Evolutionary conservation across 2,888 invertebrate genomes (phyloP).

Genomic region (Drosophila barbarae): DNA sequence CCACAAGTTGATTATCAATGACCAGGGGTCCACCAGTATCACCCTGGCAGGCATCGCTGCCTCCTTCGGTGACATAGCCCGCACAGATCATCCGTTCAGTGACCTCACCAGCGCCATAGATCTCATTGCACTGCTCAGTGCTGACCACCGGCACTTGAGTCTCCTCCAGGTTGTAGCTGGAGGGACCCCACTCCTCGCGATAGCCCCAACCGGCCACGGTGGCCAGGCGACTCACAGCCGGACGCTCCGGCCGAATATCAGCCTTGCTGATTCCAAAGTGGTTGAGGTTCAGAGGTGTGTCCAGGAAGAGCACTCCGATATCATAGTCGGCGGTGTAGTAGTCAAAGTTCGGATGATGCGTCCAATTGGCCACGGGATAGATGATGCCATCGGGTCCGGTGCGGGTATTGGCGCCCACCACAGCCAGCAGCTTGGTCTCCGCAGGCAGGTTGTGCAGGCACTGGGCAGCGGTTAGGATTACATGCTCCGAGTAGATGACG

Average conservation of each 20-base stretch:
- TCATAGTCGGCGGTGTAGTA: conserved; percentile 80
- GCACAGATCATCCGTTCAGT: conserved; percentile 81
- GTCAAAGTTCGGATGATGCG: conserved; percentile 62
- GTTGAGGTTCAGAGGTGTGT: conserved; percentile 79
- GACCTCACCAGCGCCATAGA: conserved; percentile 79
- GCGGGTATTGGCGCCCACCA: conserved; percentile 69
- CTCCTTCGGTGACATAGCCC: conserved; percentile 60
- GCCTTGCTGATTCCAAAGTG: conserved; percentile 78
- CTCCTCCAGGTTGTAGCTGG: conserved; percentile 78
- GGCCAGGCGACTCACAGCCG: conserved; percentile 57
- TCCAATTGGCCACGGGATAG: conserved; percentile 64
- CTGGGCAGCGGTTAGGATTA: conserved; percentile 75
- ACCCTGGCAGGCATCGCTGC: conserved; percentile 80
- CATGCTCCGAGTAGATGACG: conserved; percentile 62
- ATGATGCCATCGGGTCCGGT: conserved; percentile 65
- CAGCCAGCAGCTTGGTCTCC: conserved; percentile 61
- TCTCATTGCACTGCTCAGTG: conserved; percentile 78
- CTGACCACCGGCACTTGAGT: conserved; percentile 81
- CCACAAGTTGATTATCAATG: conserved; percentile 67
- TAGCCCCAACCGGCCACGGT: conserved; percentile 77
- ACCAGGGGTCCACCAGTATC: conserved; percentile 78
- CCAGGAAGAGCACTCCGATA: conserved; percentile 80
- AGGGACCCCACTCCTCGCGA: conserved; percentile 66
- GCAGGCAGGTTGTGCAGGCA: conserved; percentile 56
- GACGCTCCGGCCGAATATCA: conserved; percentile 54